Conservation (phyloP, 2,888 invertebrate species). For the Polymixis flavicincta region DNA sequence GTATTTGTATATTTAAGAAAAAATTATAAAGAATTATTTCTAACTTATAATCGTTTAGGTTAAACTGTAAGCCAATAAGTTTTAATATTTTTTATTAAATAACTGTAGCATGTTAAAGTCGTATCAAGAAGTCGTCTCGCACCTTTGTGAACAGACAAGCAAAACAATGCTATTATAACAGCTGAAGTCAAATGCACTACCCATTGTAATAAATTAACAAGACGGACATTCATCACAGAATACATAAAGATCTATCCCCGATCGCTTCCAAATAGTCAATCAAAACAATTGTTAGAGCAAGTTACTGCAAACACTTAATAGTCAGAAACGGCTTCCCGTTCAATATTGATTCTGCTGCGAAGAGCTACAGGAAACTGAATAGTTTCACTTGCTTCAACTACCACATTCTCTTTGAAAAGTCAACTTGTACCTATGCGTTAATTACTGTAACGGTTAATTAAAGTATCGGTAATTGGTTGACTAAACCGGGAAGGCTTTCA, state of each 20-base stretch:
- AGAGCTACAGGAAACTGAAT: conserved; percentile 29
- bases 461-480: neutral
- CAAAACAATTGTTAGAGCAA: conserved; percentile 43
- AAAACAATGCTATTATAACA: neutral
- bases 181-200: neutral
- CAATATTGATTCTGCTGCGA: conserved; percentile 53
- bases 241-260: conserved; percentile 2
- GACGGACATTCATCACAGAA: neutral
- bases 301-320: conserved; percentile 49
- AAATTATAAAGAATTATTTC: too few species aligned
- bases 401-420: conserved; percentile 6
- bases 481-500: neutral
- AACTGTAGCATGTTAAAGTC: neutral
- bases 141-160: neutral
- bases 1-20: too few species aligned
- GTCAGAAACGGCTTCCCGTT: conserved; percentile 44
- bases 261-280: conserved; percentile 40
- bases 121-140: neutral
- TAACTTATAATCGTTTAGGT: neutral
- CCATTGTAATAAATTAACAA: conserved; percentile 3
- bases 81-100: neutral
- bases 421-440: neutral
- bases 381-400: conserved; percentile 24
- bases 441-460: too few species aligned
- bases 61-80: neutral